Percentiles rank a stretch among this genome's conserved stretches.
These are phyloP conservation scores for Brachymystax lenok DNA, from an alignment of 2,797 vertebrate genomes.

Conservation along the genomic window DNA sequence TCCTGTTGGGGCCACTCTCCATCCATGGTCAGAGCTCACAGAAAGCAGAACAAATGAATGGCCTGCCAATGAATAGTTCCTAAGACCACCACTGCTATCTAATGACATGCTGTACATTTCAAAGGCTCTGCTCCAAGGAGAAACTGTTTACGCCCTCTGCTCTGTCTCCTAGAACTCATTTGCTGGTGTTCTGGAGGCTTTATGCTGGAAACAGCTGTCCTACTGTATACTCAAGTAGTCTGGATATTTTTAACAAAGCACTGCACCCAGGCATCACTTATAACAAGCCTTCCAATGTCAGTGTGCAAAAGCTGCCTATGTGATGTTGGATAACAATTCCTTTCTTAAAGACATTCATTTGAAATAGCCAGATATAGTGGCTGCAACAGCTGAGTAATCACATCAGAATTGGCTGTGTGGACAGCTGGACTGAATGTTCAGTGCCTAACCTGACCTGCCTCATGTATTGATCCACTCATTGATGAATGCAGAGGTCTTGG, in stretches of 20 bases:
- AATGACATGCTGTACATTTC: slow-evolving; percentile 42
- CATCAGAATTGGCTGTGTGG: neutral
- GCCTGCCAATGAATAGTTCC: slow-evolving; percentile 52
- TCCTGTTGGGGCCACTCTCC: slow-evolving; percentile 73
- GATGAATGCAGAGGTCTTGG: slow-evolving; percentile 34
- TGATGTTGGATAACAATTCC: neutral
- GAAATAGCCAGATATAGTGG: neutral
- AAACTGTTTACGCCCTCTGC: neutral
- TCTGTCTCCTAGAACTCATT: slow-evolving; percentile 26
- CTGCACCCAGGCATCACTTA: neutral
- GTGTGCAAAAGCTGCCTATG: neutral
- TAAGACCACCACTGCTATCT: slow-evolving; percentile 45
- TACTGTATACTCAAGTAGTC: neutral
- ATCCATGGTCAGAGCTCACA: slow-evolving; percentile 55
- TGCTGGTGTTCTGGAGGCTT: slow-evolving; percentile 5
- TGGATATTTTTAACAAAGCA: neutral
- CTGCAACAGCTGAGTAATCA: slow-evolving; percentile 5
- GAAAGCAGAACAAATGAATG: slow-evolving; percentile 39
- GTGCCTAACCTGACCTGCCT: slow-evolving; percentile 32
- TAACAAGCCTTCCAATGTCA: neutral
- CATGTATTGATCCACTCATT: slow-evolving; percentile 35
- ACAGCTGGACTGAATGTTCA: slow-evolving; percentile 13
- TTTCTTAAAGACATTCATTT: neutral
- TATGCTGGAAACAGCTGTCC: slow-evolving; percentile 16
- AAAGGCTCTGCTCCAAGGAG: slow-evolving; percentile 14